Conservation (phyloP, 2,888 invertebrate species). For the Suillia variegata region DNA sequence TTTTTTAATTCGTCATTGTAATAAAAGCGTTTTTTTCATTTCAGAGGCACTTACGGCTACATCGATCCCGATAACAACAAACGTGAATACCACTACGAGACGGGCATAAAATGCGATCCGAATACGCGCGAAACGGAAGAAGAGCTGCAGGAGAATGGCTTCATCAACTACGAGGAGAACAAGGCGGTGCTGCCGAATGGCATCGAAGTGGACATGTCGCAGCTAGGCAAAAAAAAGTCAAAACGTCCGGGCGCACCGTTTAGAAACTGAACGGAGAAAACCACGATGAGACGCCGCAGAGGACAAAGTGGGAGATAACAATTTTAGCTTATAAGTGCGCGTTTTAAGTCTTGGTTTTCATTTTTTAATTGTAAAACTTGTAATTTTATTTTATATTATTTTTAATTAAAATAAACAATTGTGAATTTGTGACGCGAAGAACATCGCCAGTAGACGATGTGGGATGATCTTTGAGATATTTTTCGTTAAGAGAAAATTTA, state of each 20-base stretch:
- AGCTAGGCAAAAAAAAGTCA: conserved; percentile 72
- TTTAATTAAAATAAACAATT: too few species aligned
- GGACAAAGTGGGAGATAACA: too few species aligned
- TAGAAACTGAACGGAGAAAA: conserved; percentile 46
- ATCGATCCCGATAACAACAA: conserved; percentile 82
- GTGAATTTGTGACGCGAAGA: too few species aligned
- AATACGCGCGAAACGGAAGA: conserved; percentile 63
- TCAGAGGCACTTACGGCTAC: conserved; percentile 81
- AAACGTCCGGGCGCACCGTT: conserved; percentile 66
- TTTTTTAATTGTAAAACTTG: conserved; percentile 38
- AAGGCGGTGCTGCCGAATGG: conserved; percentile 76
- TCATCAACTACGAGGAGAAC: conserved; percentile 76
- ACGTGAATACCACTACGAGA: conserved; percentile 82
- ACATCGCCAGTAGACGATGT: too few species aligned
- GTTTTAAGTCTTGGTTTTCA: too few species aligned
- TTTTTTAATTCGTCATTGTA: too few species aligned
- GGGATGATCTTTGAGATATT: too few species aligned
- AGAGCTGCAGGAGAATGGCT: conserved; percentile 67
- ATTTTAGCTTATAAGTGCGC: too few species aligned
- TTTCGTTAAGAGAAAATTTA: too few species aligned
- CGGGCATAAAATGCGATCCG: conserved; percentile 71
- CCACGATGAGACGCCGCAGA: too few species aligned
- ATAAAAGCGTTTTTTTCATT: too few species aligned
- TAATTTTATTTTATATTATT: conserved; percentile 38
- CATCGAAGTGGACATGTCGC: conserved; percentile 71